A percentile compares a stretch with the other conserved stretches of the same genome.
phyloP scores from a whole-genome alignment of 37 sponge, comb jelly and placozoan genomes.

The Ephydatia muelleri region DNA sequence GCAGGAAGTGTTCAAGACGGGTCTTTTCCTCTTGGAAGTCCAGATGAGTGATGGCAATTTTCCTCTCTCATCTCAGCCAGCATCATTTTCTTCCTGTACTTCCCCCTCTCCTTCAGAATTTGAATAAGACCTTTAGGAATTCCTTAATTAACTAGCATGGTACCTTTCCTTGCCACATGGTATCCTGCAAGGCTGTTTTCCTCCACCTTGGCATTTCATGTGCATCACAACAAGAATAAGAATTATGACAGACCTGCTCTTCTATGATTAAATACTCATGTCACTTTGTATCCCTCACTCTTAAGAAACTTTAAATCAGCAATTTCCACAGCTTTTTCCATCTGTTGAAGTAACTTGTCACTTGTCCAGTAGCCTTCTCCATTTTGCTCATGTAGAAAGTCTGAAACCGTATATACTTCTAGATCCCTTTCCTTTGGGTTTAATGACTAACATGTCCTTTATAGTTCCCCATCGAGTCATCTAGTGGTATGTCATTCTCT shows the following conservation, averaged over 20 bases:
- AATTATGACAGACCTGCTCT: constrained; percentile 26
- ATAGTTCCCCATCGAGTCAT: too few species aligned
- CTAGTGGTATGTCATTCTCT: too few species aligned
- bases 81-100: constrained; percentile 11
- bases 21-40: constrained; percentile 55
- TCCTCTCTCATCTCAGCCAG: constrained; percentile 32
- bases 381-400: constrained; percentile 26
- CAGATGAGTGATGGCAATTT: constrained; percentile 17
- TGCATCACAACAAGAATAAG: constrained; percentile 22
- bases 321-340: constrained; percentile 31
- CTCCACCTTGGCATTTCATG: constrained; percentile 23
- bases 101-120: constrained; percentile 35
- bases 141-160: constrained; percentile 36
- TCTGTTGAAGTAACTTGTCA: too few species aligned
- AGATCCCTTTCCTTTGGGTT: too few species aligned
- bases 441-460: too few species aligned
- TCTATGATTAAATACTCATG: constrained; percentile 49
- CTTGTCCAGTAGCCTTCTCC: constrained; percentile 51
- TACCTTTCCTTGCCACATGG: constrained; percentile 27
- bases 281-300: neutral
- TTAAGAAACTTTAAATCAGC: constrained; percentile 26
- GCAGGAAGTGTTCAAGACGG: constrained; percentile 36
- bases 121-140: constrained; percentile 27
- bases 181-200: constrained; percentile 47
- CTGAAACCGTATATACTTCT: too few species aligned